A percentile compares a stretch with the other conserved stretches of the same genome.
These are phyloP conservation scores for Pica pica DNA, from an alignment of 2,113 vertebrate genomes.

Conservation along the genomic window DNA sequence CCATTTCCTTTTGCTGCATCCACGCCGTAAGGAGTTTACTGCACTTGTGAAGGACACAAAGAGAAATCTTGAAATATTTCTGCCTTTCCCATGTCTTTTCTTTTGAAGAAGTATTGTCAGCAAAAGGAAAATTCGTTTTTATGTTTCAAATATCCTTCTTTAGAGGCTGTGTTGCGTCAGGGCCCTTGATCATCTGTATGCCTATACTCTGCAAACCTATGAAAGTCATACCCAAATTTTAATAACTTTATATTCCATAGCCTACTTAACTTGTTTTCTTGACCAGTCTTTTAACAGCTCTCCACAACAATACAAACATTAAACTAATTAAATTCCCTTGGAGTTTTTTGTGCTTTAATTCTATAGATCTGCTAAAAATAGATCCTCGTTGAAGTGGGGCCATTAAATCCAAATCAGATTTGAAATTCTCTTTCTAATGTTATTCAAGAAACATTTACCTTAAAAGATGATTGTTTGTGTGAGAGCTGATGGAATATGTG, in stretches of 20 bases:
- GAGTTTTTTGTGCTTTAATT: not conserved
- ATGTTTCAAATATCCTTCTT: not conserved
- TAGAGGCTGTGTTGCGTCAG: not conserved
- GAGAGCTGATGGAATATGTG: not conserved
- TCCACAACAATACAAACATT: not conserved
- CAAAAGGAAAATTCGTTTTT: not conserved
- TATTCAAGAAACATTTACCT: not conserved
- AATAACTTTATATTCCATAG: not conserved
- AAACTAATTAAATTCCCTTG: not conserved
- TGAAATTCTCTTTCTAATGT: not conserved
- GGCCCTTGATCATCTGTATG: not conserved
- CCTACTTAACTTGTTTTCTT: not conserved
- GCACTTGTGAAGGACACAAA: not conserved
- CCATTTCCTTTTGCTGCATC: not conserved
- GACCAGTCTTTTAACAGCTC: not conserved
- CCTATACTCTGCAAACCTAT: not conserved
- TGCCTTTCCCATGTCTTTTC: not conserved
- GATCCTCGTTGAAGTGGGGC: not conserved
- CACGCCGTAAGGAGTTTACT: fast-evolving
- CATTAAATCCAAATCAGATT: not conserved
- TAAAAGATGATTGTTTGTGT: not conserved
- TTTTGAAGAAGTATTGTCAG: not conserved
- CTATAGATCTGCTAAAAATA: not conserved
- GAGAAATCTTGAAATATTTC: not conserved
- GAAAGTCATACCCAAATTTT: not conserved